Base-by-base conservation (phyloP, 1,140 invertebrate genomes). In the Uloborus diversus region DNA sequence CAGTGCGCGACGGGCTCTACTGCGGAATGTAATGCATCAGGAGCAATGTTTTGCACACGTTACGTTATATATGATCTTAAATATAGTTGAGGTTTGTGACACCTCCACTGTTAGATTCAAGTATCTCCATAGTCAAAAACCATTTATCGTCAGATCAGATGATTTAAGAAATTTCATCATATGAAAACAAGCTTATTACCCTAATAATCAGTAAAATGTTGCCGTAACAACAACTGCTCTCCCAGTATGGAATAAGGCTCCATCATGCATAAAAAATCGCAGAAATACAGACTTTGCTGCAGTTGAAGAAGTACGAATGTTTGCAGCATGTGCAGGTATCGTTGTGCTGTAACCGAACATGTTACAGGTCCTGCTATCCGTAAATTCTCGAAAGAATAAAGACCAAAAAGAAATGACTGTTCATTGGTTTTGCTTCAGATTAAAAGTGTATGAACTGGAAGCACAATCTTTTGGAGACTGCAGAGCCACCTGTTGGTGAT, bases 61-160 rank as follows among this genome's bases (percentile, higher is more conserved):
- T 51, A n/a, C 20, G 49, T 51, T 51, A 51, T 51, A 20, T 7
- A 20, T n/a, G 13, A 11, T 13, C 20, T 51, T 51, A 51, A 56
- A 56, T 14, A 11, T 9, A n/a, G 20, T 56, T 20, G 2, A 20
- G 51, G 37, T 56, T 56, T 56, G 53, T 1, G 4, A 27, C 59
- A 14, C 11, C 14, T 30, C 28, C 32, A 37, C 7, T 4, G 49
- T 75, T 57, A 11, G 65, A 33, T 85, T 82, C n/a, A 84, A 25
- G 66, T 79, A 83, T n/a, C 79, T 82, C 82, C 83, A 84, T 5
- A 84, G 70, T 20, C 81, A 83, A 65, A 83, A 84, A 69, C 82
- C 81, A 3, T 49, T 81, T 3, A 68, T 32, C 9, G 75, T 69
- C 27, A 84, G 62, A 81, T 85, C 83, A 9, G 80, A 82, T 23